Evolutionary conservation across 2,888 invertebrate species (phyloP).

Genomic region (Drosophila meridiana): DNA sequence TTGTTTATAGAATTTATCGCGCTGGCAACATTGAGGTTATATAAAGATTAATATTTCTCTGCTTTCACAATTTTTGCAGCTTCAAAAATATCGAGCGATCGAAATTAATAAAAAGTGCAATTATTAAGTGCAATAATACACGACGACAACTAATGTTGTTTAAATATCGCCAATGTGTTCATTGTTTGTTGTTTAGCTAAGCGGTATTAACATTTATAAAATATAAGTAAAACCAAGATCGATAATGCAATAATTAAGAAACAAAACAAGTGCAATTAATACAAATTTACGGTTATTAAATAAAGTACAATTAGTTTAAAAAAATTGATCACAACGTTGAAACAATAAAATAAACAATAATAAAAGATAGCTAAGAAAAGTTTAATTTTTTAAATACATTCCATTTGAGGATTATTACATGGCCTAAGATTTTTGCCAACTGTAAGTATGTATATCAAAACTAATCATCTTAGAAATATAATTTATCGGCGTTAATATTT

Average conservation of each 20-base stretch:
- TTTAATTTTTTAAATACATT: conserved; percentile 20
- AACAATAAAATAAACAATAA: conserved; percentile 7
- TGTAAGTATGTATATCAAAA: conserved; percentile 64
- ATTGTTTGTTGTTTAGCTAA: conserved; percentile 37
- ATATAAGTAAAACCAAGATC: conserved; percentile 23
- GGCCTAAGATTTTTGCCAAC: conserved; percentile 18
- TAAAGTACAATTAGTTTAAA: conserved; percentile 16
- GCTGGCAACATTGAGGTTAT: conserved; percentile 63
- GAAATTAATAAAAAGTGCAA: conserved; percentile 26
- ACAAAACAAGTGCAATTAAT: conserved; percentile 35
- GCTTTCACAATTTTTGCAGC: conserved; percentile 17
- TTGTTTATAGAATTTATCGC: conserved; percentile 56
- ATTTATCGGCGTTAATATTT: conserved; percentile 21
- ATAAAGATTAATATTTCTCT: conserved; percentile 45
- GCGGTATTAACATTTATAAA: conserved; percentile 31
- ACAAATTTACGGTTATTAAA: conserved; percentile 14
- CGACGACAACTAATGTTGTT: conserved; percentile 24
- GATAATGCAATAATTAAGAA: conserved; percentile 12
- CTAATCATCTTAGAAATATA: neutral
- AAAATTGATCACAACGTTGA: conserved; percentile 6
- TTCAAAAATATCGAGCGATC: conserved; percentile 11
- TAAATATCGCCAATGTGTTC: conserved; percentile 53
- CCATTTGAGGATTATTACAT: conserved; percentile 38
- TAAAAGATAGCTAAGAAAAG: neutral
- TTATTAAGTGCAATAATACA: conserved; percentile 42